Evolutionary conservation across 1,140 invertebrate species (phyloP).

Genomic region (Drosophila burlai): DNA sequence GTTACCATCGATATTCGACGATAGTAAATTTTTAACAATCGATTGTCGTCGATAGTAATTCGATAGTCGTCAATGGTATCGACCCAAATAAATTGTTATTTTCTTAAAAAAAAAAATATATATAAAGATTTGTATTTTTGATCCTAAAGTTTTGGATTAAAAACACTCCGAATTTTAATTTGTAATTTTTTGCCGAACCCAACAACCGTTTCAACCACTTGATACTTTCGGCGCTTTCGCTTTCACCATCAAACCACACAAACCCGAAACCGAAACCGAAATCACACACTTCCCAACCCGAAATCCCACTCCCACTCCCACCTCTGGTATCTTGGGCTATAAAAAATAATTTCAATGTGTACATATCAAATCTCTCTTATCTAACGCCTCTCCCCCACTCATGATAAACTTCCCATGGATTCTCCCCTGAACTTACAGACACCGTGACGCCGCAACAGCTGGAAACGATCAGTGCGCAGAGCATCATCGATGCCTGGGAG

Average conservation of each 20-base stretch:
- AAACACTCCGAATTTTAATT: no score
- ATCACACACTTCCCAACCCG: conserved; percentile 5
- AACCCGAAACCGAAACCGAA: not conserved
- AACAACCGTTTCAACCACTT: not conserved
- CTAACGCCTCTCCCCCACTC: not conserved
- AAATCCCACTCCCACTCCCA: conserved; percentile 19
- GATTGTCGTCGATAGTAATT: no score
- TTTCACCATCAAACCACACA: conserved; percentile 20
- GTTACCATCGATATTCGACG: no score
- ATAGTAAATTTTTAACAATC: no score
- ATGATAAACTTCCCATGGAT: conserved; percentile 10
- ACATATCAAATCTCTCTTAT: conserved; percentile 25
- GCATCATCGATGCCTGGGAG: conserved; percentile 91
- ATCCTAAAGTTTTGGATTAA: no score
- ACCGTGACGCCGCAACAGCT: conserved; percentile 72
- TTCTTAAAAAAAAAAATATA: no score
- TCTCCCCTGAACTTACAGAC: conserved; percentile 54
- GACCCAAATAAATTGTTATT: no score
- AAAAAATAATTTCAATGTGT: conserved; percentile 48
- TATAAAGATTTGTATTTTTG: no score
- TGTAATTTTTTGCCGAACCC: not conserved
- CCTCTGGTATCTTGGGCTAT: conserved; percentile 67
- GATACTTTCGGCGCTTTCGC: conserved; percentile 32
- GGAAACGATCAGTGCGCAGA: conserved; percentile 85
- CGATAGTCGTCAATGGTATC: no score